Percentiles rank a stretch among this genome's conserved stretches.
Conservation (phyloP, 2,113 vertebrate species). For the Sinocyclocheilus anophthalmus region DNA sequence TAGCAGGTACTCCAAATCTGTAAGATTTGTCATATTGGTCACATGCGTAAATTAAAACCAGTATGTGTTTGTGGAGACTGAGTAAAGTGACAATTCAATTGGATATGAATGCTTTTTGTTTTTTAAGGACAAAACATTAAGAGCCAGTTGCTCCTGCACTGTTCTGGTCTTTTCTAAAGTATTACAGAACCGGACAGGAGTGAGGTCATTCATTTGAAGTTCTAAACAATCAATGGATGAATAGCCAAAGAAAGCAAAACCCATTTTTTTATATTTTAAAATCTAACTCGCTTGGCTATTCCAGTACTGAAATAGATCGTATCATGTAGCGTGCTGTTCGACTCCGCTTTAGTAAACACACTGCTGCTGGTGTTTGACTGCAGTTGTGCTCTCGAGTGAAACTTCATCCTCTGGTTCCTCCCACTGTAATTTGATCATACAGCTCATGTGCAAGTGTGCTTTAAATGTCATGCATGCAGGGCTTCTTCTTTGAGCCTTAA, state of each 20-base stretch:
- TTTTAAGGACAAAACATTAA: background rate
- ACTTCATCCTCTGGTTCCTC: slow-evolving; percentile 61
- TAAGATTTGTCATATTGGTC: no score
- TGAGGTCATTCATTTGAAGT: background rate
- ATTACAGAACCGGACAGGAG: background rate
- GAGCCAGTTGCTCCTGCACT: background rate
- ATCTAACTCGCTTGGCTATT: background rate
- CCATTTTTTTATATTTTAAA: background rate
- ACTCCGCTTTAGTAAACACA: background rate
- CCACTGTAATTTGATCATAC: slow-evolving; percentile 70
- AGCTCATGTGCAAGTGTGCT: slow-evolving; percentile 66
- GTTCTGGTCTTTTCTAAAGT: no score
- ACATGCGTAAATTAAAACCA: no score
- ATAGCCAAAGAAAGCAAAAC: no score
- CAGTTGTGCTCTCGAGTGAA: slow-evolving; percentile 52
- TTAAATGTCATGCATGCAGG: slow-evolving; percentile 68
- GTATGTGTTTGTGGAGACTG: no score
- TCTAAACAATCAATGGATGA: background rate
- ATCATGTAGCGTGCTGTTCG: background rate
- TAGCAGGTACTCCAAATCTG: no score
- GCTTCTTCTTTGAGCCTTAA: slow-evolving; percentile 52
- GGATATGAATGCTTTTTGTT: no score
- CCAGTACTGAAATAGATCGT: background rate
- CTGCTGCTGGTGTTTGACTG: background rate
- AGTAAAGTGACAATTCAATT: no score